phyloP scores from a whole-genome alignment of 2,888 invertebrate genomes.

The Ophion slaviceki region DNA sequence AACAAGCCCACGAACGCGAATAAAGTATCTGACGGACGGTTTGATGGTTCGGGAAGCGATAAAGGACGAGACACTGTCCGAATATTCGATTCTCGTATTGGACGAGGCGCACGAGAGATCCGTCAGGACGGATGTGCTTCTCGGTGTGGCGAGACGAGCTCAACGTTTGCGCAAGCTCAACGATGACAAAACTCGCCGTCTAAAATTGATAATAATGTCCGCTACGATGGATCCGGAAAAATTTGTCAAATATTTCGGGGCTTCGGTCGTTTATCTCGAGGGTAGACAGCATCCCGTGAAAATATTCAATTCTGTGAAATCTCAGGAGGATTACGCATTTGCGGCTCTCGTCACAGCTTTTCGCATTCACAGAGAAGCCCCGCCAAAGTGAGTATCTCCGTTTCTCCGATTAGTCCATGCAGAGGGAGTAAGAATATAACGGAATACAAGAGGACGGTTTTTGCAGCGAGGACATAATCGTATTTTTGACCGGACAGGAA shows the following conservation, averaged over 20 bases:
- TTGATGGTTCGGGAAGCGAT: slow-evolving; percentile 97
- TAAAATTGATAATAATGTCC: slow-evolving; percentile 95
- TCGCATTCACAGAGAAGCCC: slow-evolving; percentile 93
- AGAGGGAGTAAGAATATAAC: neutral
- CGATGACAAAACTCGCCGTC: slow-evolving; percentile 84
- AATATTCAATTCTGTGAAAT: slow-evolving; percentile 88
- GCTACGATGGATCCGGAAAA: slow-evolving; percentile 98
- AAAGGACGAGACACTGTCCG: slow-evolving; percentile 88
- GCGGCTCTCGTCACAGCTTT: slow-evolving; percentile 94
- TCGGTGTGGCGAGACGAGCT: slow-evolving; percentile 95
- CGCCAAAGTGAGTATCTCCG: slow-evolving; percentile 88
- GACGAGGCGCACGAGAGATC: slow-evolving; percentile 99
- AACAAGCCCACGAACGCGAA: slow-evolving; percentile 91
- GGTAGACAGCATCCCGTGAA: slow-evolving; percentile 94
- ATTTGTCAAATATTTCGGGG: slow-evolving; percentile 94
- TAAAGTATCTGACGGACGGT: slow-evolving; percentile 97
- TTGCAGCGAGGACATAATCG: slow-evolving; percentile 94
- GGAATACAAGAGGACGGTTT: slow-evolving; percentile 13
- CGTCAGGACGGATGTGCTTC: slow-evolving; percentile 96
- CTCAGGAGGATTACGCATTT: slow-evolving; percentile 93
- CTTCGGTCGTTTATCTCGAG: slow-evolving; percentile 94
- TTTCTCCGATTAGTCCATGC: neutral
- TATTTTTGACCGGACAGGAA: slow-evolving; percentile 98
- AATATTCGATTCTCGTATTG: slow-evolving; percentile 93
- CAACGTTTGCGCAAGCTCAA: slow-evolving; percentile 89